Percentiles rank a stretch among this genome's conserved stretches.
Conservation (phyloP, 2,797 vertebrate genomes). For the Enteromius unitaeniatus region DNA sequence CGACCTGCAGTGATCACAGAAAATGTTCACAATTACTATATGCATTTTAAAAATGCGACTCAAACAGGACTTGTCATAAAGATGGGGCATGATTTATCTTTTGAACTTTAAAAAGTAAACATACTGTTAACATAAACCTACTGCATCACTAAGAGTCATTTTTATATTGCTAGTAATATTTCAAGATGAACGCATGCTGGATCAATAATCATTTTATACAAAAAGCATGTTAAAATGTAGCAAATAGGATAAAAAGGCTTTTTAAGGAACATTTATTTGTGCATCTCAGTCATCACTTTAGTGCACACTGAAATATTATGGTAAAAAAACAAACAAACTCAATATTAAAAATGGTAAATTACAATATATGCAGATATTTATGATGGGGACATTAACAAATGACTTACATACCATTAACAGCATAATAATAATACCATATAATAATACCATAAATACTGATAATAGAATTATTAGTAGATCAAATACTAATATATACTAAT, state of each 20-base stretch:
- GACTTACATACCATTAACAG: neutral
- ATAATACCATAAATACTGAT: too few relatives aligned
- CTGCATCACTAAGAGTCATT: neutral
- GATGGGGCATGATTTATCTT: neutral
- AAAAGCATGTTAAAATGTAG: neutral
- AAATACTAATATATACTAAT: neutral
- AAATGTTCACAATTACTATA: neutral
- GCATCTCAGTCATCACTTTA: neutral
- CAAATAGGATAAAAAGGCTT: neutral
- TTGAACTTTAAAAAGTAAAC: neutral
- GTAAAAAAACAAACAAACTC: too few relatives aligned
- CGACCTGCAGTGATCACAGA: conserved; percentile 54
- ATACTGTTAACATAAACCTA: neutral
- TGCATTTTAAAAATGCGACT: neutral
- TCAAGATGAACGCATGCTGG: neutral
- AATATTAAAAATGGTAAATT: neutral
- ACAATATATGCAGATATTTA: neutral
- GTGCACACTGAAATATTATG: neutral
- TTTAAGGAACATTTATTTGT: neutral
- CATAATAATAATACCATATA: too few relatives aligned
- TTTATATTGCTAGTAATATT: neutral
- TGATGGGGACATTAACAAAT: neutral
- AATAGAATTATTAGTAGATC: neutral
- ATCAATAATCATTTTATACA: neutral
- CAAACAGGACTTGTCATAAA: neutral